Base-by-base conservation (phyloP, 2,797 vertebrate genomes). In the Ambastaia sidthimunki region DNA sequence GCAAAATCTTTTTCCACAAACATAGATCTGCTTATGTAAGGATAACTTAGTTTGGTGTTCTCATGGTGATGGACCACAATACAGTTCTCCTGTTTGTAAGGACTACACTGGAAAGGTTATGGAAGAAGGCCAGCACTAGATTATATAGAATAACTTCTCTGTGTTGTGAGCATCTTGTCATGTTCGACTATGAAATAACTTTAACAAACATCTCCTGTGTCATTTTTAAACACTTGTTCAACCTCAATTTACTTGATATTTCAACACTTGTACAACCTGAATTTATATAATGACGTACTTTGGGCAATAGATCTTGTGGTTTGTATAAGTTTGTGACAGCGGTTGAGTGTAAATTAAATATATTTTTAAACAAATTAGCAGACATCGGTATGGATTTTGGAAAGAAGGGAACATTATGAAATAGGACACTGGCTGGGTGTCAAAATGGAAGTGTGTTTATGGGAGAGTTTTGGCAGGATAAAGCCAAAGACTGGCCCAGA, bases 401-500 rank as follows among this genome's bases (percentile, higher is more conserved):
- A 31, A 62, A 50, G 44, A 62, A 44, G 65, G n/a, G 57, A 48
- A 74, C 28, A 21, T 62, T 69, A 69, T 74, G 69, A 74, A 71
- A 76, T 57, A 63, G 44, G 76, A 74, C 60, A 62, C 71, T 82
- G 71, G 76, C 81, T 78, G 65, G 11, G 71, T 0, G n/a, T 78
- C 75, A 78, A 74, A 82, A 86, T 71, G 11, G 77, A 87, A 89
- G 80, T 80, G 89, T 85, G 90, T 92, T 93, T 92, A 90, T 91
- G 87, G 87, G 91, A 92, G 87, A 70, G 80, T 84, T 90, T 89
- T 92, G 92, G 92, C 92, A 90, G 86, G 85, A 88, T 86, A 81
- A 90, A 82, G 85, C 85, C 82, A 86, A 88, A 86, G 87, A 82
- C 80, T 34, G 54, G 81, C 92, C 90, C 90, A 92, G 88, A 89